Evolutionary conservation across 2,888 invertebrate species (phyloP).

Genomic region (Eupelmus urozonus): DNA sequence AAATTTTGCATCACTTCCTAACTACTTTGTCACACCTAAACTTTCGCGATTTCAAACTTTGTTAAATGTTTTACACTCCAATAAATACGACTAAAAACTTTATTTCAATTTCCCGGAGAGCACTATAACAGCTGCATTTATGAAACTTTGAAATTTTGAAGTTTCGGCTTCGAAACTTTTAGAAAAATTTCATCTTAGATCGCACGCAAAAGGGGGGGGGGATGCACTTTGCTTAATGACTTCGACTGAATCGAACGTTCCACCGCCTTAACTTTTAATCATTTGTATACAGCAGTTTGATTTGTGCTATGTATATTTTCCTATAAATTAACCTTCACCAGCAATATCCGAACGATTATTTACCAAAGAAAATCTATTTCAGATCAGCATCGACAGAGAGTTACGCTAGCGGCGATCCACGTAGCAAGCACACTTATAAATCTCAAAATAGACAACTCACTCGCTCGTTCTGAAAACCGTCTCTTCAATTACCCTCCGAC

Average conservation of each 20-base stretch:
- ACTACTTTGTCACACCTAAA: not conserved
- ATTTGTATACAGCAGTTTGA: constrained; percentile 3
- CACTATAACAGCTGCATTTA: not conserved
- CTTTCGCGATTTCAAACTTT: not conserved
- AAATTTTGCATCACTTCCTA: constrained; percentile 9
- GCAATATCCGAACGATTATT: no score
- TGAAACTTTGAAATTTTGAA: constrained; percentile 11
- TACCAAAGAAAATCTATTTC: no score
- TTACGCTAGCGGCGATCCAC: no score
- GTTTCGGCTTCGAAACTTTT: constrained; percentile 4
- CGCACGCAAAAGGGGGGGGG: not conserved
- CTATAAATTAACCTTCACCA: no score
- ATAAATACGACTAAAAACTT: constrained; percentile 2
- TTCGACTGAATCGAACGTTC: not conserved
- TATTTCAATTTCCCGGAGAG: not conserved
- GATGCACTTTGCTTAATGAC: constrained; percentile 7
- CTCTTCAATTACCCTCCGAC: constrained; percentile 9
- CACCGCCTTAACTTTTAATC: not conserved
- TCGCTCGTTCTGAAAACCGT: constrained; percentile 36
- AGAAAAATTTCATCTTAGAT: not conserved
- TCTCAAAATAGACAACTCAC: not conserved
- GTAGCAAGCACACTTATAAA: not conserved
- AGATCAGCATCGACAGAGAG: no score
- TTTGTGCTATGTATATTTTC: no score
- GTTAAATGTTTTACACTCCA: not conserved